Percentiles rank a stretch among this genome's conserved stretches.
These are phyloP conservation scores for Lathronympha strigana DNA, from an alignment of 2,888 invertebrate species.

Conservation along the genomic window DNA sequence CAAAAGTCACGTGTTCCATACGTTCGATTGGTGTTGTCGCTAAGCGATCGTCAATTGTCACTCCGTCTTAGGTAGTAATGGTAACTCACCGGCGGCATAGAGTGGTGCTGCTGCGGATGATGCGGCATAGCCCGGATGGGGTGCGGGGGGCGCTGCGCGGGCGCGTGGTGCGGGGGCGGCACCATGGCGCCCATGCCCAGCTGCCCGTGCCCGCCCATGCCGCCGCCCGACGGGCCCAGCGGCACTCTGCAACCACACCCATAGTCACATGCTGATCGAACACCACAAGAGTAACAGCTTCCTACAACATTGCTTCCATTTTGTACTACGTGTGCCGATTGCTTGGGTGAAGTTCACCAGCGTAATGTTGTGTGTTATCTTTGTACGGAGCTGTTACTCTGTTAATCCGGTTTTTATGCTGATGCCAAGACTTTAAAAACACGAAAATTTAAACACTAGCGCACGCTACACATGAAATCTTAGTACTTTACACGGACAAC, in stretches of 20 bases:
- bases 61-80: background rate
- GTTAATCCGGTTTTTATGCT: background rate
- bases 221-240: constrained; percentile 69
- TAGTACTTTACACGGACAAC: background rate
- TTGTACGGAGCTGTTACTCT: background rate
- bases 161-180: constrained; percentile 62
- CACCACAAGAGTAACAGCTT: background rate
- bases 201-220: constrained; percentile 66
- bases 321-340: background rate
- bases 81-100: constrained; percentile 66
- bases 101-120: constrained; percentile 73
- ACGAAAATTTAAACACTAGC: background rate
- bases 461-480: background rate
- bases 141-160: constrained; percentile 69
- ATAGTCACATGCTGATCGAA: constrained; percentile 41
- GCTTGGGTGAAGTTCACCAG: background rate
- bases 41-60: no score
- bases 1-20: no score
- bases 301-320: background rate
- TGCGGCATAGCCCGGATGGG: constrained; percentile 74
- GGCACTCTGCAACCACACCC: constrained; percentile 64
- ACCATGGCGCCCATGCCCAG: constrained; percentile 63
- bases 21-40: no score
- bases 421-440: background rate
- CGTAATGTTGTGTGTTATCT: background rate